Percentiles rank a stretch among this genome's conserved stretches.
Conservation (phyloP, 2,888 invertebrate species). For the Mactromeris polynyma region DNA sequence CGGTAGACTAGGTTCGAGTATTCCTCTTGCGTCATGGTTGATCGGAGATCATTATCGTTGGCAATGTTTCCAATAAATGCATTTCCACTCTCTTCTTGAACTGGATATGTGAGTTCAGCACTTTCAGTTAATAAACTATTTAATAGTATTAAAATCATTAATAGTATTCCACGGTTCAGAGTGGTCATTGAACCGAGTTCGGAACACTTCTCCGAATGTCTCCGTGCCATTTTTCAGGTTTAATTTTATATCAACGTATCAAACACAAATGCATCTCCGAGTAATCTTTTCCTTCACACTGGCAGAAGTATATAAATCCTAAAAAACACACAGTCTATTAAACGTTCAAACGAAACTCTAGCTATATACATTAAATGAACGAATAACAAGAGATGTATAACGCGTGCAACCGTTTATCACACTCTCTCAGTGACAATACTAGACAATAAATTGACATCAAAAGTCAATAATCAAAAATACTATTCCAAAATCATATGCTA, state of each 20-base stretch:
- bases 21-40: slow-evolving; percentile 69
- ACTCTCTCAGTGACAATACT: not conserved
- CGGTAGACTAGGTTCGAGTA: slow-evolving; percentile 74
- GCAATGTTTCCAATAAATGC: slow-evolving; percentile 75
- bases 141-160: slow-evolving; percentile 30
- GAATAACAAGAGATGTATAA: not conserved
- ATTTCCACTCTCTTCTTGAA: slow-evolving; percentile 70
- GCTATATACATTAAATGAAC: not conserved
- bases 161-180: not conserved
- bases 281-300: not conserved
- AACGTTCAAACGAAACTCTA: not conserved
- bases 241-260: not conserved
- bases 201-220: not conserved
- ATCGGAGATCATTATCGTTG: slow-evolving; percentile 70
- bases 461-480: slow-evolving; percentile 1
- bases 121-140: slow-evolving; percentile 1
- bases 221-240: slow-evolving; percentile 18
- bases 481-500: slow-evolving; percentile 25
- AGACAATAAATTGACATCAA: not conserved
- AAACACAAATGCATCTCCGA: not conserved
- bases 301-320: not conserved
- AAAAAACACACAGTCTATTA: not conserved
- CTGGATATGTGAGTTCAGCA: slow-evolving; percentile 61
- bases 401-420: not conserved
- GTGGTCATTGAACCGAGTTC: not conserved